Base-by-base conservation (phyloP, 2,888 invertebrate genomes). In the Cantharis lateralis region DNA sequence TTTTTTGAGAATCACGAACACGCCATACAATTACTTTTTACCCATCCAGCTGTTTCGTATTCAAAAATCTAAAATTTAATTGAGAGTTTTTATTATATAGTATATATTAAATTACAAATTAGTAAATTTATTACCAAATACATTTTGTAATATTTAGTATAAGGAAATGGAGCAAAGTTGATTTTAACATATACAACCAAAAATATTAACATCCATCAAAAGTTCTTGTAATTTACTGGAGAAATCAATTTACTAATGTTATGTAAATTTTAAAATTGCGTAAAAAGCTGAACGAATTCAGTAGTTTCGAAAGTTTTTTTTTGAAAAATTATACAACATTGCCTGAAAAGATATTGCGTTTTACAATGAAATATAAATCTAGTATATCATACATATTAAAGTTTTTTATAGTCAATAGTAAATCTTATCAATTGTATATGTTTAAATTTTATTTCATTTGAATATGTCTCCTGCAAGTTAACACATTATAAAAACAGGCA, bases 381-480 rank as follows among this genome's bases (percentile, higher is more conserved):
- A 32, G 11, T 13, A 32, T 32, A 32, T 32, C 13, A 32, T 32
- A 13, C 13, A 32, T 2, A 48, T 48, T 48, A n/a, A 48, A 48
- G 48, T n/a, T n/a, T n/a, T 66, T 66, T 20, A 66, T 24, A 66
- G 24, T 66, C 20, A 66, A 20, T 66, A 20, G 64, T 66, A 66
- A 66, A 66, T 66, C 20, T 66, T 20, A 66, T 20, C 64, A n/a
- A 48, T 48, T 48, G 48, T 48, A 32, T 28, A 18, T 64, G 24
- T 66, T 66, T 66, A 66, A 66, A 66, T 66, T 66, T 15, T 66
- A n/a, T 24, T 66, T n/a, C 64, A 66, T 66, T 66, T 66, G 64
- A 20, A 66, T 66, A 66, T 66, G 64, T 20, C 64, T 18, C 24
- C n/a, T n/a, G 20, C 13, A 66, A 66, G 13, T 66, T 66, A 66